Base-by-base conservation (phyloP, 2,797 vertebrate genomes). In the Acestrorhynchus altus region DNA sequence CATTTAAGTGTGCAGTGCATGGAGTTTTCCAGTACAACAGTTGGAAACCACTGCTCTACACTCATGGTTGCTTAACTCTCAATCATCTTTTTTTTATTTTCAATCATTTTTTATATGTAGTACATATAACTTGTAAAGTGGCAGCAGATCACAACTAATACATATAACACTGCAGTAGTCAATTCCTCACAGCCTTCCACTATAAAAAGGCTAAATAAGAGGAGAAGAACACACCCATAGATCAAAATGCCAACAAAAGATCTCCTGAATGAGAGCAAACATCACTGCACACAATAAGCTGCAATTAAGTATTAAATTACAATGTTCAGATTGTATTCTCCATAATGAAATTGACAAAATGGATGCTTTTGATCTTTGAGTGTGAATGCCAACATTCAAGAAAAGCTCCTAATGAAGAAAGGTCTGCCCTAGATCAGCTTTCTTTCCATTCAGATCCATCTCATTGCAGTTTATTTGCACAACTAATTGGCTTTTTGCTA, bases 271-370 rank as follows among this genome's bases (percentile, higher is more conserved):
- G 12, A 15, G 16, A 65, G 40, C 11, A 65, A 31, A 47, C 65
- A 35, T 4, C 4, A 49, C 10, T 9, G 9, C 2, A 4, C 24
- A 68, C 16, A 15, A 28, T n/a, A 8, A 68, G 46, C 16, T 8
- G 16, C 22, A 68, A 28, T 26, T 67, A 28, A n/a, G 46, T 1
- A 0, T 5, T 28, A 15, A 28, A 51, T 49, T 31, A 15, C 65
- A 49, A 2, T 31, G 24, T 11, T 68, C 44, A 49, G 20, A 46
- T 64, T 44, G 61, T 40, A 8, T 35, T 35, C 35, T 44, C 40
- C 20, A 13, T 47, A 67, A 67, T 67, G 64, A 67, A 67, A 49
- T 47, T 67, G 64, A 42, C 64, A 67, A 18, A 46, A 26, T 28
- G 16, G 28, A 22, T 46, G 64, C 13, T 46, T 66, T 67, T 67